Percentiles rank a stretch among this genome's conserved stretches.
These are phyloP conservation scores for Carposina sasakii DNA, from an alignment of 1,140 invertebrate genomes.

Conservation along the genomic window DNA sequence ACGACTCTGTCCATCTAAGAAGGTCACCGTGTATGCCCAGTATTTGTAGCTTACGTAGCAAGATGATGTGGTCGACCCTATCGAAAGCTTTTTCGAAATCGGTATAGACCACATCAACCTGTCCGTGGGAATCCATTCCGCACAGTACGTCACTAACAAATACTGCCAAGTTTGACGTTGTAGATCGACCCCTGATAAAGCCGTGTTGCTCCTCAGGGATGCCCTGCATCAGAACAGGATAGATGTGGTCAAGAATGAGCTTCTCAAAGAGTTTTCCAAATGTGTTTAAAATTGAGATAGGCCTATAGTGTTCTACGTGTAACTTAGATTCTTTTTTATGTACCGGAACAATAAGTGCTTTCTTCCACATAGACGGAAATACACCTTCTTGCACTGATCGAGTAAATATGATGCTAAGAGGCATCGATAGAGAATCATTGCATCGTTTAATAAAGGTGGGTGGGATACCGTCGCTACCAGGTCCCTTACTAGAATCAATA, in stretches of 20 bases:
- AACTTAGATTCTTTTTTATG: background rate
- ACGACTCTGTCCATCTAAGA: constrained; percentile 20
- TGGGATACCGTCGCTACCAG: too few species aligned
- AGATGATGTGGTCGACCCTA: constrained; percentile 11
- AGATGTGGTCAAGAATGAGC: background rate
- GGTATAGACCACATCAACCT: constrained; percentile 29
- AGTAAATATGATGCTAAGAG: too few species aligned
- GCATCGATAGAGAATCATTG: too few species aligned
- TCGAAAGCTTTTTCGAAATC: constrained; percentile 33
- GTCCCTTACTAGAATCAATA: too few species aligned
- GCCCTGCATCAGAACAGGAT: background rate
- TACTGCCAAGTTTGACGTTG: constrained; percentile 18
- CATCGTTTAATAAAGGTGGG: too few species aligned
- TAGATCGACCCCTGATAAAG: constrained; percentile 20
- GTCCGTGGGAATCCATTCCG: constrained; percentile 12
- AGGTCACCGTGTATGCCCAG: constrained; percentile 12
- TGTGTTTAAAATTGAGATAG: background rate
- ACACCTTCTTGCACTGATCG: too few species aligned
- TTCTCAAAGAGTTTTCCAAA: background rate
- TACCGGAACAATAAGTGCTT: background rate
- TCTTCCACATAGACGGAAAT: background rate
- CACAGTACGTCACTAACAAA: constrained; percentile 13
- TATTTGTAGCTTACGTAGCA: background rate
- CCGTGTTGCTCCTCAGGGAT: constrained; percentile 24
- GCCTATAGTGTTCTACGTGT: background rate